Base-by-base conservation (phyloP, 1,140 invertebrate species). In the Probaryconus sp. region DNA sequence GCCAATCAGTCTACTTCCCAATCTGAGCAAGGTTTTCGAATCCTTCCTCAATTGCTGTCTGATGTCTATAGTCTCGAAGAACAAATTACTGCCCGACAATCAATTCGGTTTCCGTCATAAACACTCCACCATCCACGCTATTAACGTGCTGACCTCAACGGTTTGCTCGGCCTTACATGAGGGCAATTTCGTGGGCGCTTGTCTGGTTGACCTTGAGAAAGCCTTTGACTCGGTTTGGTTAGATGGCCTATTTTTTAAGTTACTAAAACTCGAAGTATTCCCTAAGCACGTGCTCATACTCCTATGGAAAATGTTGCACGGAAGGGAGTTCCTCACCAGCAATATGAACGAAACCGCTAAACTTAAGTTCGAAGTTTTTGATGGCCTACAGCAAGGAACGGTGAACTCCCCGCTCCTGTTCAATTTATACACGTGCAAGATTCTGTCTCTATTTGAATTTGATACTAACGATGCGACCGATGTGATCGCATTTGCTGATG, bases 1-100 rank as follows among this genome's bases (percentile, higher is more conserved):
- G 11, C 82, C 83, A n/a, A 85, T 86, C 2, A 83, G 78, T 37
- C 58, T 85, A 5, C 75, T 83, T 9, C 65, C 58, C n/a, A 68
- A 48, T 11, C 16, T 83, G 5, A 67, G 72, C 14, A 85, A 84
- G 69, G 30, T 83, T 5, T 55, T 55, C 13, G 42, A 65, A 55
- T 17, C 30, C n/a, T 0, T 47, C 1, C 26, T 65, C 0, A 65
- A 65, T 7, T 9, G 11, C 10, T 5, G 7, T 9, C 5, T 65
- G 1, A 30, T n/a, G n/a, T n/a, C n/a, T n/a, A n/a, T n/a, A n/a
- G n/a, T 2, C 4, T 14, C 17, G 11, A 16, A 60, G 3, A 24
- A 72, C 26, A 67, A 61, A 3, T 48, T 76, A 5, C 68, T 83
- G 2, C 51, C n/a, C n/a, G n/a, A n/a, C n/a, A n/a, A n/a, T n/a